These are phyloP conservation scores for Carassius carassius DNA, from an alignment of 2,113 vertebrate genomes.

Conservation along the genomic window DNA sequence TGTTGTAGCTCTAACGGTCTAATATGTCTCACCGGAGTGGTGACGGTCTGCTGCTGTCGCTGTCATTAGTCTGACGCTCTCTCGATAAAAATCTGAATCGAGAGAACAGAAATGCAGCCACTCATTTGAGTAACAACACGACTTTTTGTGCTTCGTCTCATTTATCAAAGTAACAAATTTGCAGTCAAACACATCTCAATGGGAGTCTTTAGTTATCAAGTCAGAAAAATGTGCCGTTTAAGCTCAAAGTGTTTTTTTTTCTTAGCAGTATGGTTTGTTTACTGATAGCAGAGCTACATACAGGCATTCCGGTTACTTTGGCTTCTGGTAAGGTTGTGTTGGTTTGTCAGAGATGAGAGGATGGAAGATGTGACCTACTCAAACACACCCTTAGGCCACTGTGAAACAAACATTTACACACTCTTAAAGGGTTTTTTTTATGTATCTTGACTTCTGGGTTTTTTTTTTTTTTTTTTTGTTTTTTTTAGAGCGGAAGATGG, in stretches of 20 bases:
- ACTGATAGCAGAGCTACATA: background rate
- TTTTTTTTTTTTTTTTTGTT: slow-evolving; percentile 45
- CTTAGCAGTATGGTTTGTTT: background rate
- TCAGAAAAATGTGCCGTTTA: background rate
- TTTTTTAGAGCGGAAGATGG: slow-evolving; percentile 90
- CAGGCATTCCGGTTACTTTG: background rate
- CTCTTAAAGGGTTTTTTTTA: background rate
- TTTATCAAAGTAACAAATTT: slow-evolving; percentile 30
- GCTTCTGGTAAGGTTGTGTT: background rate
- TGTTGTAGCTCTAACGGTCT: slow-evolving; percentile 28
- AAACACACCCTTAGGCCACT: slow-evolving; percentile 12
- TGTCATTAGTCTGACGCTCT: slow-evolving; percentile 44
- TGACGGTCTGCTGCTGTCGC: background rate
- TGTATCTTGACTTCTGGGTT: too few relatives aligned
- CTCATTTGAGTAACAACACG: slow-evolving; percentile 33
- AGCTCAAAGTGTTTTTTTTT: too few relatives aligned
- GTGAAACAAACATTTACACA: background rate
- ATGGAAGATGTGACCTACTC: slow-evolving; percentile 37
- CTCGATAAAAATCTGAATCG: slow-evolving; percentile 38
- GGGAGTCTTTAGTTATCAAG: background rate
- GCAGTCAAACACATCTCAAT: background rate
- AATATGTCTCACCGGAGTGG: slow-evolving; percentile 20
- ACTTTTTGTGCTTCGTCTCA: background rate
- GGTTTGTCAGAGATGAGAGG: background rate
- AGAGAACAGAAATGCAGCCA: slow-evolving; percentile 34